phyloP scores from a whole-genome alignment of 2,113 vertebrate species.

The Dissostichus mawsoni region DNA sequence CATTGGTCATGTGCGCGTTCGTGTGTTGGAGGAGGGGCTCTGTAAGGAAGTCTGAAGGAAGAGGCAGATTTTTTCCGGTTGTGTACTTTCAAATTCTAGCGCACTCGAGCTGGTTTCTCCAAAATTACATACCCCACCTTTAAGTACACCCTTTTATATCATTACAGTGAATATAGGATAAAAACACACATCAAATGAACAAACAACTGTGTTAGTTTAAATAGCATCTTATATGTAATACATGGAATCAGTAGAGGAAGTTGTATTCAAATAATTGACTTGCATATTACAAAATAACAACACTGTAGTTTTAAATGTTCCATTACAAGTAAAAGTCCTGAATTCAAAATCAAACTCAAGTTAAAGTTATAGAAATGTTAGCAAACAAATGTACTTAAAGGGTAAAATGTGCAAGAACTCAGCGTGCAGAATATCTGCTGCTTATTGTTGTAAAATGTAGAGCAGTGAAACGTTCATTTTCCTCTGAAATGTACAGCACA shows the following conservation, averaged over 20 bases:
- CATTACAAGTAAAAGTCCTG: not conserved
- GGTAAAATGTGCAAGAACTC: not conserved
- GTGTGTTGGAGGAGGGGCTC: too few relatives aligned
- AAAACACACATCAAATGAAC: not conserved
- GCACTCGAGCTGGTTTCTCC: too few relatives aligned
- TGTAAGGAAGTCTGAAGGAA: too few relatives aligned
- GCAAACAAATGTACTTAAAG: not conserved
- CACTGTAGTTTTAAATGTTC: not conserved
- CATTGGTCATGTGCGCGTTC: too few relatives aligned
- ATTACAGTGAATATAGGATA: not conserved
- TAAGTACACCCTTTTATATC: too few relatives aligned
- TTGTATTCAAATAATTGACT: not conserved
- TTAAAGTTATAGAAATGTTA: not conserved
- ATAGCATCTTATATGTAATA: not conserved
- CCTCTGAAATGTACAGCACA: not conserved
- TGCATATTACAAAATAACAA: not conserved
- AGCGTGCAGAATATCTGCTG: too few relatives aligned
- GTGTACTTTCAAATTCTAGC: too few relatives aligned
- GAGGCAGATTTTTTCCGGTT: too few relatives aligned
- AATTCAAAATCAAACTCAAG: not conserved
- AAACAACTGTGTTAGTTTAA: too few relatives aligned
- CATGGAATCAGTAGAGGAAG: not conserved
- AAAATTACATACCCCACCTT: too few relatives aligned
- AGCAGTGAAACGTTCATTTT: not conserved
- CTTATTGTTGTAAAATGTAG: too few relatives aligned